A percentile compares a stretch with the other conserved stretches of the same genome.
These are phyloP conservation scores for Selenia dentaria DNA, from an alignment of 2,888 invertebrate species.

Conservation along the genomic window DNA sequence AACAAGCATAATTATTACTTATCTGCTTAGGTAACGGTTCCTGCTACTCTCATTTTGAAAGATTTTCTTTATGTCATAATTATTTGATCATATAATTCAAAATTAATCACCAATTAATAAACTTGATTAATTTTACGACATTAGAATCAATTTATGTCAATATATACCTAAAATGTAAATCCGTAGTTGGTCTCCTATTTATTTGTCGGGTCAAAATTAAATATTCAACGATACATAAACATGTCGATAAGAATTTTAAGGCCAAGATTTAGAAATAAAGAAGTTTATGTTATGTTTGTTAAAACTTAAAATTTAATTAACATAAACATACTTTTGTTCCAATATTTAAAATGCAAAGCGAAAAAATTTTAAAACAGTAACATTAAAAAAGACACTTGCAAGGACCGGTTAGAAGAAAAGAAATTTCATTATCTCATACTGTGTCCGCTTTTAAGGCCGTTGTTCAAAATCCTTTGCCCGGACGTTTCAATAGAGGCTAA, in stretches of 20 bases:
- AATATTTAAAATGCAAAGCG: conserved; percentile 6
- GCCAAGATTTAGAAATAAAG: too few species aligned
- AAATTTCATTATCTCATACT: conserved; percentile 67
- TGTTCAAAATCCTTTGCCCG: conserved; percentile 66
- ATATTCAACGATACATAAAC: conserved; percentile 8
- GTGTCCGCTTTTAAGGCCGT: conserved; percentile 61
- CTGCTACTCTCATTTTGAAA: too few species aligned
- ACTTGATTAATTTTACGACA: background rate
- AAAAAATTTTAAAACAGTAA: conserved; percentile 17
- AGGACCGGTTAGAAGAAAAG: conserved; percentile 45
- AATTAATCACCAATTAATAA: conserved; percentile 1
- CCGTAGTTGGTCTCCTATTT: background rate
- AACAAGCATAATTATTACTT: too few species aligned
- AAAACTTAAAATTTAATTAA: conserved; percentile 13
- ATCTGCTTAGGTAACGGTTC: too few species aligned
- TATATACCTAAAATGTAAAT: background rate
- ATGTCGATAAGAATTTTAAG: conserved; percentile 1
- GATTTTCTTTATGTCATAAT: too few species aligned
- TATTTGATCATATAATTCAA: too few species aligned
- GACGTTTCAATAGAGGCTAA: conserved; percentile 76
- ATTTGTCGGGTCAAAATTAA: too few species aligned
- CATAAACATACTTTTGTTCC: conserved; percentile 17
- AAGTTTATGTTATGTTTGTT: too few species aligned
- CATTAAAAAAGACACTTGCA: conserved; percentile 38
- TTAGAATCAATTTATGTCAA: background rate